Evolutionary conservation across 2,888 invertebrate species (phyloP).

Genomic region (Drosophila cognata): DNA sequence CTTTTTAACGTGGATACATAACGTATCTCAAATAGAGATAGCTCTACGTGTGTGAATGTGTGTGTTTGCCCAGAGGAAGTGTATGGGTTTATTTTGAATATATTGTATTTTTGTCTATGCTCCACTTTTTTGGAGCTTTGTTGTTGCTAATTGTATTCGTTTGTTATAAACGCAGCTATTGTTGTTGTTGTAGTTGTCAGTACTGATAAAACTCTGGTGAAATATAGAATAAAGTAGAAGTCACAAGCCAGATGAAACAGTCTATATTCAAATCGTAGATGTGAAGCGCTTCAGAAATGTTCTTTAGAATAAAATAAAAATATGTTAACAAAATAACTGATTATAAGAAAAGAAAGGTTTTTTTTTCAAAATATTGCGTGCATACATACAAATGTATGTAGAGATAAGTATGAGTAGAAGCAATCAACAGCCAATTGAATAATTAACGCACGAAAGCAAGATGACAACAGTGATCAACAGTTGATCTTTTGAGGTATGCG

Average conservation of each 20-base stretch:
- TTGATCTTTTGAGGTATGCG: conserved; percentile 8
- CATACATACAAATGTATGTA: background rate
- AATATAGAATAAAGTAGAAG: conserved; percentile 21
- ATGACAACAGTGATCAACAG: background rate
- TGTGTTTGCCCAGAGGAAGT: conserved; percentile 2
- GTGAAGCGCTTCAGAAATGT: conserved; percentile 10
- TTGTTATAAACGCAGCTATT: conserved; percentile 52
- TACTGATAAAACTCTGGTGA: conserved; percentile 60
- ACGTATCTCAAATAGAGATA: conserved; percentile 46
- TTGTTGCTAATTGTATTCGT: conserved; percentile 68
- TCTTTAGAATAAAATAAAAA: background rate
- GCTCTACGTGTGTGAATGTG: background rate
- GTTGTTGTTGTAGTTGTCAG: conserved; percentile 25
- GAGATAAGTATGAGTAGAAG: background rate
- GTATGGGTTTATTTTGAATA: conserved; percentile 46
- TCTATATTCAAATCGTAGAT: conserved; percentile 5
- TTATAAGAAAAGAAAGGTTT: background rate
- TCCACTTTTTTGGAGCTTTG: conserved; percentile 50
- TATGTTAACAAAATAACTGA: background rate
- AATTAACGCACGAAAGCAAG: background rate
- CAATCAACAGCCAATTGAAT: conserved; percentile 1
- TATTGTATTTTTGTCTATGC: conserved; percentile 48
- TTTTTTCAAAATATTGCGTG: background rate
- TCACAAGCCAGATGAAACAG: conserved; percentile 1
- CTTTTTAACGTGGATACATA: conserved; percentile 37